phyloP scores from a whole-genome alignment of 2,113 vertebrate species.

The Anarrhichthys ocellatus region DNA sequence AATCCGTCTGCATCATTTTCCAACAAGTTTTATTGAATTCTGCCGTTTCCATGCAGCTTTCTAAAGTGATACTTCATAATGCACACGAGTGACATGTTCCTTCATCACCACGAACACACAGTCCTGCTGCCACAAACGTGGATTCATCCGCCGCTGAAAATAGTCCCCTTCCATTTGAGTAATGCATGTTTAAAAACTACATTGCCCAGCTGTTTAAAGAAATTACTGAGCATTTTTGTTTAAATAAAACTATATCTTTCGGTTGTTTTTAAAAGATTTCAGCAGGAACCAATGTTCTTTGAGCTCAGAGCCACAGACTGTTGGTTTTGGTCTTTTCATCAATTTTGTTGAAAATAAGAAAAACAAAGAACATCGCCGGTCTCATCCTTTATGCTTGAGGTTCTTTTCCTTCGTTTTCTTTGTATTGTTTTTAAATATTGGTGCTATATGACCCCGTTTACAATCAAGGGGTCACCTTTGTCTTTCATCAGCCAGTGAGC shows the following conservation, averaged over 20 bases:
- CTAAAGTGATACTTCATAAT: no score
- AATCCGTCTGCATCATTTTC: no score
- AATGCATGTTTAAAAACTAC: neutral
- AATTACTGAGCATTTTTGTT: neutral
- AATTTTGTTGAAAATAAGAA: slow-evolving; percentile 2
- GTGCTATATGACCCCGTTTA: slow-evolving; percentile 54
- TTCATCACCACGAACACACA: neutral
- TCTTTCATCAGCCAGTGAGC: neutral
- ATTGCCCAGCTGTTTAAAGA: neutral
- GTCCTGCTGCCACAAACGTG: neutral
- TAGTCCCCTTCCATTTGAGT: slow-evolving; percentile 3
- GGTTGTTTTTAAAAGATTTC: neutral
- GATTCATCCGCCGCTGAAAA: neutral
- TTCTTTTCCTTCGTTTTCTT: neutral
- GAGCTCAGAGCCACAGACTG: neutral
- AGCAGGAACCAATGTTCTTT: neutral
- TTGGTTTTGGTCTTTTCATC: neutral
- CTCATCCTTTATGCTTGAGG: neutral
- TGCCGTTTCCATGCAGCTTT: neutral
- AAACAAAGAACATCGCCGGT: neutral
- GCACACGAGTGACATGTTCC: neutral
- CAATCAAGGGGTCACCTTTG: neutral
- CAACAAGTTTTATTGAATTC: neutral
- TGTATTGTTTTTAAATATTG: slow-evolving; percentile 22
- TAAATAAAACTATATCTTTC: neutral